These are phyloP conservation scores for Amblyopsis rosae DNA, from an alignment of 2,113 vertebrate species.

Conservation along the genomic window DNA sequence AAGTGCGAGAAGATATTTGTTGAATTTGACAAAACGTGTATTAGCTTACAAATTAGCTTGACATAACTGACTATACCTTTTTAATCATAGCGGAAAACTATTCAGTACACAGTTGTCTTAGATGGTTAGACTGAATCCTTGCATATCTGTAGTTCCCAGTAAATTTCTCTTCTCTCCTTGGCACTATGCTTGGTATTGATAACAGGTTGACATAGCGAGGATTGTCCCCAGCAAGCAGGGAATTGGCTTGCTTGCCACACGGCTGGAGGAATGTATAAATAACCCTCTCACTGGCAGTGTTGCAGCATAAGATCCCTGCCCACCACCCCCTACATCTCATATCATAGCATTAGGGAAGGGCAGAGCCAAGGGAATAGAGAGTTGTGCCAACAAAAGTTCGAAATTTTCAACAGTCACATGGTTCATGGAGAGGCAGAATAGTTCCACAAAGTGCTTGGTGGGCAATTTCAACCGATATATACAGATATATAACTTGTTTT, in stretches of 20 bases:
- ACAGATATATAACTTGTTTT: not conserved
- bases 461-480: too few species aligned
- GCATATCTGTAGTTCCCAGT: not conserved
- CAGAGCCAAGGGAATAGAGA: too few species aligned
- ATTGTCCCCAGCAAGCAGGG: slow-evolving; percentile 19
- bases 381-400: too few species aligned
- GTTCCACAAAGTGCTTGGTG: not conserved
- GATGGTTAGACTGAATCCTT: not conserved
- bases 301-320: not conserved
- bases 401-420: too few species aligned
- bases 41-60: too few species aligned
- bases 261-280: slow-evolving; percentile 37
- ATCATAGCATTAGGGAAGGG: not conserved
- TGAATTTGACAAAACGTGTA: too few species aligned
- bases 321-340: slow-evolving; percentile 1
- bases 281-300: slow-evolving; percentile 11
- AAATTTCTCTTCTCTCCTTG: not conserved
- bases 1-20: too few species aligned
- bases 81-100: not conserved
- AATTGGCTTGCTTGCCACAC: slow-evolving; percentile 12
- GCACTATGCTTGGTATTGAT: slow-evolving; percentile 34
- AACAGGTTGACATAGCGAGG: slow-evolving; percentile 45
- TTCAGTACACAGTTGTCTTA: not conserved
- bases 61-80: not conserved
- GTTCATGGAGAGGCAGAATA: too few species aligned